phyloP scores from a whole-genome alignment of 1,140 invertebrate genomes.

The Eurosta solidaginis region DNA sequence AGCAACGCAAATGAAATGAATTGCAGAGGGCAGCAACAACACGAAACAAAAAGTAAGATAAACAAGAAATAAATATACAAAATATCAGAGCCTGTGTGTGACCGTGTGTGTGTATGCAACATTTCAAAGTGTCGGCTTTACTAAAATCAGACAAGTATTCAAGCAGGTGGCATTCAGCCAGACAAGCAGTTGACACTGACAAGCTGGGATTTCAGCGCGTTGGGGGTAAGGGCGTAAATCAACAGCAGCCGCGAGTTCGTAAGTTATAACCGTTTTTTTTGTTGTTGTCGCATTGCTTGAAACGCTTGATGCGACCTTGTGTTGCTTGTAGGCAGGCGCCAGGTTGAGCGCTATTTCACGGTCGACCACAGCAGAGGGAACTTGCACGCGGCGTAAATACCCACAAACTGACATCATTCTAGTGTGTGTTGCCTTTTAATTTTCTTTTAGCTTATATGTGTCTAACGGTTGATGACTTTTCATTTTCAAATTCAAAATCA shows the following conservation, averaged over 20 bases:
- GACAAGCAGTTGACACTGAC: slow-evolving; percentile 20
- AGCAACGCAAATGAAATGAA: background rate
- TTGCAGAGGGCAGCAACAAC: background rate
- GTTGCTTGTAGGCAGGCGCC: background rate
- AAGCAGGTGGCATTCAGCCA: slow-evolving; percentile 17
- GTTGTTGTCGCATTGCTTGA: background rate
- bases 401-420: background rate
- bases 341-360: slow-evolving; percentile 38
- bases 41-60: background rate
- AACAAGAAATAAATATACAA: slow-evolving; percentile 1
- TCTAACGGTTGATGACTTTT: background rate
- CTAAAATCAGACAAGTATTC: background rate
- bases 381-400: background rate
- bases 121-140: background rate
- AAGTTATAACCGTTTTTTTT: slow-evolving; percentile 5
- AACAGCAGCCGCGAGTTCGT: background rate
- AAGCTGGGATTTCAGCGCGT: background rate
- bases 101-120: too few species aligned
- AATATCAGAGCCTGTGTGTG: too few species aligned
- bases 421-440: background rate
- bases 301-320: background rate
- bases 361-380: slow-evolving; percentile 35
- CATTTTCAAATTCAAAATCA: background rate
- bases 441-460: background rate
- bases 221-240: too few species aligned